A percentile compares a stretch with the other conserved stretches of the same genome.
Conservation (phyloP, 2,888 invertebrate species). For the Coelinius sp. region DNA sequence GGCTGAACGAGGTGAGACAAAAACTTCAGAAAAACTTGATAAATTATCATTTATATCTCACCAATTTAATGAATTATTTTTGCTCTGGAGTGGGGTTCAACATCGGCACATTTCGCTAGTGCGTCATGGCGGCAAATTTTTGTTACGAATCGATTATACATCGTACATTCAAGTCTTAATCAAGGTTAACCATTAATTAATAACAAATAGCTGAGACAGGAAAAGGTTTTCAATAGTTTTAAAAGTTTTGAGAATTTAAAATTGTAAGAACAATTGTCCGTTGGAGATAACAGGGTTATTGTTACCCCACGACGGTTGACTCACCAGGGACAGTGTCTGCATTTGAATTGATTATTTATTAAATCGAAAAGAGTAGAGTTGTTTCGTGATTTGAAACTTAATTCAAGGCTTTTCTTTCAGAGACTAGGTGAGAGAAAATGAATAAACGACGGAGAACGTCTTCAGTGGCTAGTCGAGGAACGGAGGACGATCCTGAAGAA, state of each 20-base stretch:
- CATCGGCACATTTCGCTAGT: slow-evolving; percentile 15
- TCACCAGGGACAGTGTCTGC: neutral
- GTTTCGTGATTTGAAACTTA: neutral
- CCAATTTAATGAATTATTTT: neutral
- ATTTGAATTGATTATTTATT: neutral
- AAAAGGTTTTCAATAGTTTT: neutral
- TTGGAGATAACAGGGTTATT: neutral
- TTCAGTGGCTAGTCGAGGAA: slow-evolving; percentile 84
- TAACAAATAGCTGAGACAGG: neutral
- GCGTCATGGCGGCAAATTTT: slow-evolving; percentile 61
- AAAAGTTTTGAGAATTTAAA: neutral
- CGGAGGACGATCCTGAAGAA: slow-evolving; percentile 82
- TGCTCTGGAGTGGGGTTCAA: neutral
- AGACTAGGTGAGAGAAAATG: slow-evolving; percentile 71
- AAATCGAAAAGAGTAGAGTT: neutral
- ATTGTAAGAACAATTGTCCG: neutral
- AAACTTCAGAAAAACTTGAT: neutral
- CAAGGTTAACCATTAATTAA: neutral
- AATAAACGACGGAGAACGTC: slow-evolving; percentile 87
- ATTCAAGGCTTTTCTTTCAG: slow-evolving; percentile 24
- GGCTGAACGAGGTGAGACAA: slow-evolving; percentile 51
- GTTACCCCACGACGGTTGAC: neutral
- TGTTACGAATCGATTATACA: slow-evolving; percentile 45
- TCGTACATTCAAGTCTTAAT: slow-evolving; percentile 5
- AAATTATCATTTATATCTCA: neutral